Conservation (phyloP, 2,888 invertebrate genomes). For the Penaeus monodon region DNA sequence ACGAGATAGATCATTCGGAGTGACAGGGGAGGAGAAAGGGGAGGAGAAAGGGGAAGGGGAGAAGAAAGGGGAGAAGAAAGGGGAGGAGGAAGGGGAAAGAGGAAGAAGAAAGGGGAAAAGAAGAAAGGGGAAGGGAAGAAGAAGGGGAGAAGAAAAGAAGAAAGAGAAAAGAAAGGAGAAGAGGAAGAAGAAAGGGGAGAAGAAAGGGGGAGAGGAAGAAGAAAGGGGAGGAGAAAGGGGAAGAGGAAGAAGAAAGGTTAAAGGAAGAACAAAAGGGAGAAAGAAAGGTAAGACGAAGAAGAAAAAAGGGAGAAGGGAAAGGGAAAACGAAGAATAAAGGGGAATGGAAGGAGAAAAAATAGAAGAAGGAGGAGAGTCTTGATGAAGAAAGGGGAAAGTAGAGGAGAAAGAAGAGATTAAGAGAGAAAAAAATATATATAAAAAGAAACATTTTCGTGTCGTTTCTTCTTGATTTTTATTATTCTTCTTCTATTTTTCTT, state of each 20-base stretch:
- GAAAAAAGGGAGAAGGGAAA: background rate
- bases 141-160: background rate
- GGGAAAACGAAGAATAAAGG: background rate
- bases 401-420: background rate
- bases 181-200: background rate
- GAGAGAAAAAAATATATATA: slow-evolving; percentile 17
- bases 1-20: background rate
- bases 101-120: too few relatives aligned
- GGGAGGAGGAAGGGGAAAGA: background rate
- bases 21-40: background rate
- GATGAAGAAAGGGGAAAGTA: too few relatives aligned
- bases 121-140: background rate
- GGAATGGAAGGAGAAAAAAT: background rate
- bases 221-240: background rate
- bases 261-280: too few relatives aligned
- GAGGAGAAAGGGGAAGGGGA: background rate
- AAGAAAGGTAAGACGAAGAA: background rate
- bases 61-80: background rate
- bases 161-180: background rate
- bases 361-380: too few relatives aligned
- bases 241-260: too few relatives aligned
- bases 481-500: background rate
- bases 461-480: background rate
- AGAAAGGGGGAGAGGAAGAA: background rate
- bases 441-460: background rate